phyloP scores from a whole-genome alignment of 1,140 invertebrate genomes.

The Carcinoscorpius rotundicauda region DNA sequence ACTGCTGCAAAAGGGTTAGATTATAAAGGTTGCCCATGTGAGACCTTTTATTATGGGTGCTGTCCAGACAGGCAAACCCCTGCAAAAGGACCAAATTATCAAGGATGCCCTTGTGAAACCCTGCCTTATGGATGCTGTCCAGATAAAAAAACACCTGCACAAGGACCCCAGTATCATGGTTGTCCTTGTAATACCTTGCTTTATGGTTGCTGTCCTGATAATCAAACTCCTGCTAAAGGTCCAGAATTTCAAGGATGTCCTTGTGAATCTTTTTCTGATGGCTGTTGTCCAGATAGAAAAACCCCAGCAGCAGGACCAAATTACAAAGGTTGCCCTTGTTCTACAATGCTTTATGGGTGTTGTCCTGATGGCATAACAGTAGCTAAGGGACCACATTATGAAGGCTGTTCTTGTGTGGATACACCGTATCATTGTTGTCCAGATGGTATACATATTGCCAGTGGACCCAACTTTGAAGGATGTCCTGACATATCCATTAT shows the following conservation, averaged over 20 bases:
- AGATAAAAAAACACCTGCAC: slow-evolving; percentile 47
- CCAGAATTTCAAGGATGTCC: slow-evolving; percentile 56
- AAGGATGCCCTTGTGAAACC: slow-evolving; percentile 72
- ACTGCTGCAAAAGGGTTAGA: slow-evolving; percentile 35
- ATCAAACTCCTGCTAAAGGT: slow-evolving; percentile 44
- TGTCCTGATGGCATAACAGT: slow-evolving; percentile 55
- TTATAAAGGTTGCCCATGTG: slow-evolving; percentile 15
- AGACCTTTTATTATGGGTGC: slow-evolving; percentile 39
- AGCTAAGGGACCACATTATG: slow-evolving; percentile 38
- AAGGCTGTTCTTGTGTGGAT: slow-evolving; percentile 30
- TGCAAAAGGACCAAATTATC: slow-evolving; percentile 56
- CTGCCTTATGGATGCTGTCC: slow-evolving; percentile 75
- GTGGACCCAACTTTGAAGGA: slow-evolving; percentile 41
- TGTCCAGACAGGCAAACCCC: slow-evolving; percentile 76
- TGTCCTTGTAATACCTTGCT: slow-evolving; percentile 39
- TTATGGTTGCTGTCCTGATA: slow-evolving; percentile 79
- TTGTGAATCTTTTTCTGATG: slow-evolving; percentile 61
- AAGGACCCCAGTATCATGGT: slow-evolving; percentile 61
- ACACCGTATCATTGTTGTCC: slow-evolving; percentile 39
- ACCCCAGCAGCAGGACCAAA: slow-evolving; percentile 64
- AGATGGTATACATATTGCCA: slow-evolving; percentile 43
- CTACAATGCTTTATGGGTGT: slow-evolving; percentile 46
- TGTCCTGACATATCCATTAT: slow-evolving; percentile 47
- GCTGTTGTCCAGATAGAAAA: slow-evolving; percentile 70
- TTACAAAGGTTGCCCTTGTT: slow-evolving; percentile 58